Percentiles rank a stretch among this genome's conserved stretches.
phyloP scores from a whole-genome alignment of 2,888 invertebrate genomes.

The Drepanosiphum platanoidis region DNA sequence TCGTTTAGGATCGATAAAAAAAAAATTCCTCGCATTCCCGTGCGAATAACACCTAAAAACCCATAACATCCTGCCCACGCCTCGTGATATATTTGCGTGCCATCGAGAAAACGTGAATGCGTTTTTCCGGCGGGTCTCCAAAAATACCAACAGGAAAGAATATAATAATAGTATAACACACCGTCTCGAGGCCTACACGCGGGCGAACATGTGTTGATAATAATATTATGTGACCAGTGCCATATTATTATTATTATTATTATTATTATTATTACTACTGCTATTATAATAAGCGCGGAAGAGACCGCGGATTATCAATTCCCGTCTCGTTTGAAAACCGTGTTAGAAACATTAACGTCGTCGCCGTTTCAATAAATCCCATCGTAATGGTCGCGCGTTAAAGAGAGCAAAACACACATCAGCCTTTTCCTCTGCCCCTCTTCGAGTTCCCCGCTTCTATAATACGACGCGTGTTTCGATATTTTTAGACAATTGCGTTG shows the following conservation, averaged over 20 bases:
- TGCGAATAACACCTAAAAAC: no score
- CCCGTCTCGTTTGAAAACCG: slow-evolving; percentile 26
- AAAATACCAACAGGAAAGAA: neutral
- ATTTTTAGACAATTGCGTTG: slow-evolving; percentile 2
- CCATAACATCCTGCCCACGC: neutral
- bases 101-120: neutral
- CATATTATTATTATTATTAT: neutral
- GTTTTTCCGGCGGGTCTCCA: neutral
- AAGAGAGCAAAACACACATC: neutral
- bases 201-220: neutral
- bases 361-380: slow-evolving; percentile 11
- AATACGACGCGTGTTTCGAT: no score
- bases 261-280: no score
- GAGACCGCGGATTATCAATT: neutral
- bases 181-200: neutral
- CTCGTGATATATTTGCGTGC: neutral
- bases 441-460: neutral
- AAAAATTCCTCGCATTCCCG: no score
- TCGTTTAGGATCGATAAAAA: no score
- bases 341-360: slow-evolving; percentile 27
- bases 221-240: neutral
- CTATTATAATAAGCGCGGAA: neutral
- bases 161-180: neutral
- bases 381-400: neutral
- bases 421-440: neutral